Base-by-base conservation (phyloP, 2,797 vertebrate genomes). In the Thalassophryne amazonica region DNA sequence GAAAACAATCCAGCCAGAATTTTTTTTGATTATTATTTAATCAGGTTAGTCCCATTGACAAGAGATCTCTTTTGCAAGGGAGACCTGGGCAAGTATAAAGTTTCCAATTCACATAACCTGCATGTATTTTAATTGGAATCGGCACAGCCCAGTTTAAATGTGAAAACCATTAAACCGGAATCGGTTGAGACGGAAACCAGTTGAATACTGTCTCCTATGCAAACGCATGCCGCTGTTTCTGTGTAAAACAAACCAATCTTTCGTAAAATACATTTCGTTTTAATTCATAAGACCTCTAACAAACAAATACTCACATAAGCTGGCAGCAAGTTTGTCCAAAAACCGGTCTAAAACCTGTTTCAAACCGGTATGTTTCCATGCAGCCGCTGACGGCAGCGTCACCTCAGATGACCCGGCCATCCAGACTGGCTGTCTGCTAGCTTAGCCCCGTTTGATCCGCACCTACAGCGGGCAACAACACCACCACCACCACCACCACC, bases 341-440 rank as follows among this genome's bases (percentile, higher is more conserved):
- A 39, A 31, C 4, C 47, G 14, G 47, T 35, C 34, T 3, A 2
- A 39, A 39, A 27, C 3, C 3, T 6, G 15, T 10, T 0, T 16
- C 29, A 50, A 12, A 43, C 1, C 20, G 1, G 33, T 7, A 15
- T 20, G 68, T 49, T 45, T 37, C 36, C 0, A 5, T 10, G 2
- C 23, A 42, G 38, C 48, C 46, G 66, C 72, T 58, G 63, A 47
- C 64, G 57, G 73, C 35, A 53, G 69, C 67, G 50, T 85, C 77
- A 87, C 85, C 85, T 85, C 78, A 76, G 73, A 74, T 85, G 81
- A 86, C 81, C 83, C 78, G 10, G 2, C 1, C 70, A 58, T 72
- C 51, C 73, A 68, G 69, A 67, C 80, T 19, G 75, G 34, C 73
- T 71, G 80, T 65, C 73, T 76, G 81, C 78, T 73, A 60, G 69